phyloP scores from a whole-genome alignment of 2,888 invertebrate genomes.

The Beris chalybata region DNA sequence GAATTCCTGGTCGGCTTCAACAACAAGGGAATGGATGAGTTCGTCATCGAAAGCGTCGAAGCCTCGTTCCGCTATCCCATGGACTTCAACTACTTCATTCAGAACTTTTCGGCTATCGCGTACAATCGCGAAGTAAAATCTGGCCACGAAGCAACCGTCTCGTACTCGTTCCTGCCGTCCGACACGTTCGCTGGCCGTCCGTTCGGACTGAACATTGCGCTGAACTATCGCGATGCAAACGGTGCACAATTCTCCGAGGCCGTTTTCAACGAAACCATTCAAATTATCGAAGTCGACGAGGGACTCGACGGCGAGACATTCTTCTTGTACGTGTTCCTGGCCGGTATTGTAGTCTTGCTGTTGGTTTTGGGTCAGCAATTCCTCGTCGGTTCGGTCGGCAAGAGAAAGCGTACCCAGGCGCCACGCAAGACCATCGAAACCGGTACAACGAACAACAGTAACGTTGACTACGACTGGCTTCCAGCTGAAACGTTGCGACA shows the following conservation, averaged over 20 bases:
- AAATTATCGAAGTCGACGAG: slow-evolving; percentile 94
- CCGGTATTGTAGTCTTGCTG: slow-evolving; percentile 83
- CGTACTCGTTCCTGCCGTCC: slow-evolving; percentile 92
- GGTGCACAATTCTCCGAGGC: slow-evolving; percentile 73
- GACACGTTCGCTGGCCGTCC: slow-evolving; percentile 97
- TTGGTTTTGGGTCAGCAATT: slow-evolving; percentile 89
- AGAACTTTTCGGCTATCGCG: slow-evolving; percentile 92
- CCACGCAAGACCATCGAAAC: slow-evolving; percentile 77
- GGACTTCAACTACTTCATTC: slow-evolving; percentile 97
- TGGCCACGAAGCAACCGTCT: slow-evolving; percentile 89
- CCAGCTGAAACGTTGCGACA: slow-evolving; percentile 86
- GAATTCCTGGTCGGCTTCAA: slow-evolving; percentile 95
- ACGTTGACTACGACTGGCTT: slow-evolving; percentile 98
- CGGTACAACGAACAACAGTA: slow-evolving; percentile 84
- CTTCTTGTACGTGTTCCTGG: slow-evolving; percentile 95
- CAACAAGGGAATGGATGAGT: slow-evolving; percentile 91
- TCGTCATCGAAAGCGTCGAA: slow-evolving; percentile 89
- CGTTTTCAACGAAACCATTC: slow-evolving; percentile 96
- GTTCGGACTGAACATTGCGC: slow-evolving; percentile 90
- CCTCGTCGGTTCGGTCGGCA: slow-evolving; percentile 79
- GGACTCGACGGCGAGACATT: slow-evolving; percentile 98
- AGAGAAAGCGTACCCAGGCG: slow-evolving; percentile 60
- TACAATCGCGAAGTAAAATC: slow-evolving; percentile 89
- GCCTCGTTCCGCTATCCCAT: slow-evolving; percentile 98
- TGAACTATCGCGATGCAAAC: slow-evolving; percentile 82